Percentiles rank a stretch among this genome's conserved stretches.
Conservation (phyloP, 1,140 invertebrate species). For the Trigoniulus corallinus region DNA sequence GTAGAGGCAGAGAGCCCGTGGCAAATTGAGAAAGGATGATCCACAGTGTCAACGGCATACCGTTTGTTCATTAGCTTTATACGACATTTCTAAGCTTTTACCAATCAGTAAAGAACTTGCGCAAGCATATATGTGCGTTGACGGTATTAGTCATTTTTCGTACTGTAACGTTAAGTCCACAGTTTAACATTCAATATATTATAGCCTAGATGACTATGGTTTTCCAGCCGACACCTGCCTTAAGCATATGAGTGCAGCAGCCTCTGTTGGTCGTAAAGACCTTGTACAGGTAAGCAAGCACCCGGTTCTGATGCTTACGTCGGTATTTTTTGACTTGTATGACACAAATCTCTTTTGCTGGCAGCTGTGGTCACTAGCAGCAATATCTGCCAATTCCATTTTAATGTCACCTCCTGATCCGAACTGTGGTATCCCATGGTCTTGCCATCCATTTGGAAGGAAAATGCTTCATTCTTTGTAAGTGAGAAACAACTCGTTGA, state of each 20-base stretch:
- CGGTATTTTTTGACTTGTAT: too few species aligned
- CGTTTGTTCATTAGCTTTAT: constrained; percentile 40
- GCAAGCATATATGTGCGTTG: constrained; percentile 59
- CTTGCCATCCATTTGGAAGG: constrained; percentile 66
- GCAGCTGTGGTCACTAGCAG: constrained; percentile 58
- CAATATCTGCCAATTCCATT: constrained; percentile 44
- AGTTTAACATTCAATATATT: too few species aligned
- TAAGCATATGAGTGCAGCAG: constrained; percentile 57
- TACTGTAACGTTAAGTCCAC: too few species aligned
- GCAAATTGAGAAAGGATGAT: constrained; percentile 7
- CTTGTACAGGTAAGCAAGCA: constrained; percentile 41
- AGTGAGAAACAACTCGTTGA: constrained; percentile 24
- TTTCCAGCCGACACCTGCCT: too few species aligned
- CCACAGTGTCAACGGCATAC: constrained; percentile 25
- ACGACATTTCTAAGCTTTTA: constrained; percentile 57
- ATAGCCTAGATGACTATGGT: too few species aligned
- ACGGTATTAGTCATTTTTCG: too few species aligned
- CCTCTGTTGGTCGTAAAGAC: constrained; percentile 53
- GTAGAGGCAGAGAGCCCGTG: not conserved
- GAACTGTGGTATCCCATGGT: constrained; percentile 40
- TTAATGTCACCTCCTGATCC: constrained; percentile 32
- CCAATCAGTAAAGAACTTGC: constrained; percentile 60
- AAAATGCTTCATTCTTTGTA: constrained; percentile 67
- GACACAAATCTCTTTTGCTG: constrained; percentile 11
- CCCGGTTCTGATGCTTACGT: too few species aligned